Evolutionary conservation across 2,797 vertebrate genomes (phyloP), one percentile per base, ranked within the genome.

Genomic region (Acestrorhynchus altus): DNA sequence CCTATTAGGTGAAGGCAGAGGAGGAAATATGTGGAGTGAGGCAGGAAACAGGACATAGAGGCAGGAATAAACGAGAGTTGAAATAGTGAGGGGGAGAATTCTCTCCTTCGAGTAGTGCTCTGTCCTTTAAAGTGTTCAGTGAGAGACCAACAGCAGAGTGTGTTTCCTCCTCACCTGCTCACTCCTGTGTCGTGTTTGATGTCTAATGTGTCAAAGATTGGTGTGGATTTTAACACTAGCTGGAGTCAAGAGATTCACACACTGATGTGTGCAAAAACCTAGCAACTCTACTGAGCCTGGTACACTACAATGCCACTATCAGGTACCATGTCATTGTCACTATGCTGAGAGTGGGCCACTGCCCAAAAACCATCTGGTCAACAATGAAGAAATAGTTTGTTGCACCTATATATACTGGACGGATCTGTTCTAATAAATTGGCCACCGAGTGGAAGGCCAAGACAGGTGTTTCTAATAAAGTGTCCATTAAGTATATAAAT

Each of bases 31-130:
- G 78, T 81, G 39, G 85, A 90, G 83, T 79, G 90, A 87, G 85
- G 90, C 88, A 91, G 91, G 92, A 93, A 90, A 89, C 84, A 89
- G 88, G 90, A 93, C 90, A 87, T 67, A 46, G 78, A 89, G 84
- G 83, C 88, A 86, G 89, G 89, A 92, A 92, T 90, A 91, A 92
- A 92, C 77, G 69, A 74, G 81, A 70, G 88, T 86, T 86, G 86
- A 92, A 92, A 87, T 86, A 88, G 88, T 65, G 71, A 52, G 73
- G 83, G 78, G 77, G 67, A 87, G 82, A 88, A 86, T 87, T 92
- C 89, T 84, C 18, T 82, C 76, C 85, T 80, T 85, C 69, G 56
- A 26, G 24, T 65, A 83, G 78, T 78, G 76, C 81, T 82, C 4
- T 81, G 83, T 80, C 80, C 84, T 86, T 83, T 72, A 87, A 81